A percentile compares a stretch with the other conserved stretches of the same genome.
Conservation (phyloP, 2,113 vertebrate genomes). For the Isurus oxyrinchus region DNA sequence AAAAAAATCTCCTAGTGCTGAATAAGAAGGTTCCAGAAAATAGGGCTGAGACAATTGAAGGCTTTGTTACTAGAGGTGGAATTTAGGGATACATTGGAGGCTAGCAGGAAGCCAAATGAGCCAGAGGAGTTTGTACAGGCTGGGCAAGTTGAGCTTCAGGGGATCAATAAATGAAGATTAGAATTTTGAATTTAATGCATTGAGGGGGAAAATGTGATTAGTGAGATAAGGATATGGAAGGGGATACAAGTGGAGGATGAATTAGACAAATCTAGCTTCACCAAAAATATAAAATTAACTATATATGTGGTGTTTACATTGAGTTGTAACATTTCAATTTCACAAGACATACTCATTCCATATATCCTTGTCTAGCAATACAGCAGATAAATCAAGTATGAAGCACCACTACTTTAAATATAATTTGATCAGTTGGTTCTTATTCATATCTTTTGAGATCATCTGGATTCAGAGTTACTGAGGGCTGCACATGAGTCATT, state of each 20-base stretch:
- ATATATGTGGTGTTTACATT: background rate
- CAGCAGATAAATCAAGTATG: background rate
- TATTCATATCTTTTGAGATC: constrained; percentile 47
- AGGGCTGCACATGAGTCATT: constrained; percentile 48
- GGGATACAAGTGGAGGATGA: background rate
- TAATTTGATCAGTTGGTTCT: constrained; percentile 61
- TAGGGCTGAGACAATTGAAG: background rate
- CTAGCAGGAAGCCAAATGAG: background rate
- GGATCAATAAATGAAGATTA: background rate
- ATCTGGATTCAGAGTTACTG: background rate
- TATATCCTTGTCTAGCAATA: background rate
- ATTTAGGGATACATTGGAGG: background rate
- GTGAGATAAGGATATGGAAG: background rate
- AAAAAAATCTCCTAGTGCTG: background rate
- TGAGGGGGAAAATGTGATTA: too few relatives aligned
- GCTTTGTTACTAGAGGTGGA: background rate
- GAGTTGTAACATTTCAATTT: constrained; percentile 3
- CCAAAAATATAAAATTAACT: constrained; percentile 2
- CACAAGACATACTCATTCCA: background rate
- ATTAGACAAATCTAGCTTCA: background rate
- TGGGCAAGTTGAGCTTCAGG: background rate
- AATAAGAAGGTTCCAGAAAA: background rate
- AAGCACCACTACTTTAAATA: constrained; percentile 34
- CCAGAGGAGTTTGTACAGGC: background rate
- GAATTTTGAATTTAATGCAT: background rate